Evolutionary conservation across 30 jellyfish, hydroid and myxozoan species (phyloP).

Genomic region (Aurelia aurita): DNA sequence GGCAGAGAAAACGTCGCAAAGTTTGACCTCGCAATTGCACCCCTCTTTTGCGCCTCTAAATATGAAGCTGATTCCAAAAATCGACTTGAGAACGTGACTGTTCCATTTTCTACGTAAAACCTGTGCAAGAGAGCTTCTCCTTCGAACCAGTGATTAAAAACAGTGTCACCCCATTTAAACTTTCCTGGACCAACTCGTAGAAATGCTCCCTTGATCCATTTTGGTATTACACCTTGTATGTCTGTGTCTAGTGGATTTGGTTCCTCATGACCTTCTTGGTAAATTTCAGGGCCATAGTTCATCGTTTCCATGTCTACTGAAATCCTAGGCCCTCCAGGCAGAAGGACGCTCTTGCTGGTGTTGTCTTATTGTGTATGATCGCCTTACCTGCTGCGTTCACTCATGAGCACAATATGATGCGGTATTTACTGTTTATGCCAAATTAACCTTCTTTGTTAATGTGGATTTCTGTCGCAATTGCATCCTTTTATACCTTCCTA

Average conservation of each 20-base stretch:
- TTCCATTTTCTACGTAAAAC: conserved; percentile 59
- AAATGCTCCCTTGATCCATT: conserved; percentile 65
- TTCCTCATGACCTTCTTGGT: conserved; percentile 37
- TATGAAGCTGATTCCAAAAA: conserved; percentile 48
- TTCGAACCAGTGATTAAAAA: conserved; percentile 80
- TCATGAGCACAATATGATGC: too few species aligned
- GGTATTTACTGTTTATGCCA: too few species aligned
- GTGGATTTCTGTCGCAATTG: too few species aligned
- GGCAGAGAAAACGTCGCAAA: conserved; percentile 71
- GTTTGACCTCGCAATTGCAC: conserved; percentile 44
- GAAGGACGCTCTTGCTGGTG: background rate
- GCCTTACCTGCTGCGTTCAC: too few species aligned
- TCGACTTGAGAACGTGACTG: conserved; percentile 46
- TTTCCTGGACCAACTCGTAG: conserved; percentile 80
- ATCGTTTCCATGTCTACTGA: background rate
- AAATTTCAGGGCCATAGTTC: conserved; percentile 38
- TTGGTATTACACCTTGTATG: conserved; percentile 58
- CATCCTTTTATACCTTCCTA: too few species aligned
- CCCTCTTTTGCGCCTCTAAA: conserved; percentile 53
- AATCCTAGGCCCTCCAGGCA: background rate
- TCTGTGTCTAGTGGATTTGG: conserved; percentile 35
- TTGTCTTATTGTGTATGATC: too few species aligned
- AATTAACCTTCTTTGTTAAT: too few species aligned
- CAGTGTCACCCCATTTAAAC: conserved; percentile 67
- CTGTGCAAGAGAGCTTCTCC: conserved; percentile 67